Base-by-base conservation (phyloP, 2,888 invertebrate genomes). In the Linnaemya vulpina region DNA sequence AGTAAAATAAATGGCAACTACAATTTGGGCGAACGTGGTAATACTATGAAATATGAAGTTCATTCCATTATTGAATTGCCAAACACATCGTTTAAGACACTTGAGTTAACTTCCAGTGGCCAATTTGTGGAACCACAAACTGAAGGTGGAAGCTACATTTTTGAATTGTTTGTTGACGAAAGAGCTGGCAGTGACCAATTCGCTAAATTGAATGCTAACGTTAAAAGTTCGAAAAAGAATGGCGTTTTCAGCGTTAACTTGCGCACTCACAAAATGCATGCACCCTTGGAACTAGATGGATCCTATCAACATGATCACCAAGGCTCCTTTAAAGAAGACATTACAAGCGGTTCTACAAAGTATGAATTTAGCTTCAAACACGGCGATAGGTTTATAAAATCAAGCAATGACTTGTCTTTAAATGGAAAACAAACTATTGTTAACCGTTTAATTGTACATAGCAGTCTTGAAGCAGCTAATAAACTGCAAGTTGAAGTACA, bases 61-160 rank as follows among this genome's bases (percentile, higher is more conserved):
- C 90, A 92, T 0, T 22, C 94, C 0, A 93, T 93, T 5, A 10
- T 95, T 0, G 93, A 93, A 22, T 89, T 95, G 25, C 95, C 95
- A 0, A 93, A 93, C 71, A 94, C 95, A 1, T 93, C 93, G 51
- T 91, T 95, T 0, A 95, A 94, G 62, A 87, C 79, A 3, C 79
- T 88, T 46, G 88, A 88, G 20, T 15, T 91, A 0, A 91, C 92
- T 3, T 91, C 93, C 0, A 88, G 89, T 22, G 92, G 92, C 0
- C 92, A 91, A 13, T 17, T 92, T 0, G 63, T 92, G 17, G 84
- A 89, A 7, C 90, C 93, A 0, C 71, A 88, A 20, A 87, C 90
- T 9, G 87, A 87, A 0, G 87, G 73, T 7, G 87, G 86, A 3
- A 86, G 87, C 0, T 83, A 87, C n/a, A 58, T 87, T 13, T 51